phyloP scores from a whole-genome alignment of 2,888 invertebrate genomes.

The Suillia variegata region DNA sequence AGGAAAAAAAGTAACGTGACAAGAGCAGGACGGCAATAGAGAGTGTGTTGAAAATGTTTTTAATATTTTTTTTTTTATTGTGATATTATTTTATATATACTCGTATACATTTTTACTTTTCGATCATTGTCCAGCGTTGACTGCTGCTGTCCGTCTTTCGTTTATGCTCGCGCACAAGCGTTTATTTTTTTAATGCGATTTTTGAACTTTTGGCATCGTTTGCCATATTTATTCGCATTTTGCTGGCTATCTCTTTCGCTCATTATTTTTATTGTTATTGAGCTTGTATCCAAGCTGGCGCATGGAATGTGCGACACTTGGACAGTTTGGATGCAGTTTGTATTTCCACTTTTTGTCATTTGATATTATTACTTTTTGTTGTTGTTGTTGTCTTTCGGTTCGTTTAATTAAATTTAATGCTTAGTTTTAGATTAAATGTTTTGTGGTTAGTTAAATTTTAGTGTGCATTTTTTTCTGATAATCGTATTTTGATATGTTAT shows the following conservation, averaged over 20 bases:
- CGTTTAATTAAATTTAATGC: too few species aligned
- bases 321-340: too few species aligned
- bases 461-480: too few species aligned
- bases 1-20: too few species aligned
- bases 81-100: not conserved
- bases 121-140: not conserved
- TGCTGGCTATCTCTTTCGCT: not conserved
- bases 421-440: too few species aligned
- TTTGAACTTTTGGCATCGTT: constrained; percentile 4
- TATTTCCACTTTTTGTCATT: too few species aligned
- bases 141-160: not conserved
- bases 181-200: constrained; percentile 6
- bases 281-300: not conserved
- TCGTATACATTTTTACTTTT: not conserved
- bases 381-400: too few species aligned
- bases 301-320: not conserved
- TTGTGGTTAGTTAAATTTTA: too few species aligned
- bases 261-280: not conserved
- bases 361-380: too few species aligned
- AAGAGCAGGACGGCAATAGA: not conserved
- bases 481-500: too few species aligned
- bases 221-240: not conserved
- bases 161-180: not conserved
- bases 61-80: not conserved
- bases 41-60: not conserved